Percentiles rank a stretch among this genome's conserved stretches.
These are phyloP conservation scores for Lasioglossum albipes DNA, from an alignment of 1,140 invertebrate species.

Conservation along the genomic window DNA sequence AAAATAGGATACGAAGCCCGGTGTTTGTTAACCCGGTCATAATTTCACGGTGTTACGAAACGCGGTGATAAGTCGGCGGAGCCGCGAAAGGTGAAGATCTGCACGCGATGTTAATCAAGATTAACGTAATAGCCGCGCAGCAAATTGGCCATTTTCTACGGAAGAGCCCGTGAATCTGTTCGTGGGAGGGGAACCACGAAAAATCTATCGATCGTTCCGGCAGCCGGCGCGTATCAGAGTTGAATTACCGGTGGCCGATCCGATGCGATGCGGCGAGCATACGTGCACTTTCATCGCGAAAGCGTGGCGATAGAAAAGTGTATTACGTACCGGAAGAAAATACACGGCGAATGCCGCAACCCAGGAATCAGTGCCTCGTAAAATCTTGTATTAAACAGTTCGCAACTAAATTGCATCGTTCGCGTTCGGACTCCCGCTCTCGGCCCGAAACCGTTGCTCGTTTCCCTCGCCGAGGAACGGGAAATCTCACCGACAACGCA, in stretches of 20 bases:
- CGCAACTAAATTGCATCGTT: conserved; percentile 55
- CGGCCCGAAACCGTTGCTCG: too few species aligned
- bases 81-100: conserved; percentile 5
- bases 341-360: conserved; percentile 47
- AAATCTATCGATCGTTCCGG: conserved; percentile 44
- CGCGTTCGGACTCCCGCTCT: too few species aligned
- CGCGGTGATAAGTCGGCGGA: neutral
- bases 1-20: neutral
- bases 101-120: conserved; percentile 9
- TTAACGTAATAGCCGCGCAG: conserved; percentile 7
- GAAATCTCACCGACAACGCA: too few species aligned
- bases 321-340: conserved; percentile 62
- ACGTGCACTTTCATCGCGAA: conserved; percentile 59
- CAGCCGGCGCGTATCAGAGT: conserved; percentile 5
- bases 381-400: conserved; percentile 54
- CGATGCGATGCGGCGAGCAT: neutral
- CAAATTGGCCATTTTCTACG: conserved; percentile 32
- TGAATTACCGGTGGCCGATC: neutral
- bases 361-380: conserved; percentile 49
- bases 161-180: neutral
- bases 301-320: conserved; percentile 55
- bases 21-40: neutral
- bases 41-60: conserved; percentile 20
- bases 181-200: neutral
- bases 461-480: too few species aligned